Base-by-base conservation (phyloP, 1,140 invertebrate genomes). In the Drosophila busckii region DNA sequence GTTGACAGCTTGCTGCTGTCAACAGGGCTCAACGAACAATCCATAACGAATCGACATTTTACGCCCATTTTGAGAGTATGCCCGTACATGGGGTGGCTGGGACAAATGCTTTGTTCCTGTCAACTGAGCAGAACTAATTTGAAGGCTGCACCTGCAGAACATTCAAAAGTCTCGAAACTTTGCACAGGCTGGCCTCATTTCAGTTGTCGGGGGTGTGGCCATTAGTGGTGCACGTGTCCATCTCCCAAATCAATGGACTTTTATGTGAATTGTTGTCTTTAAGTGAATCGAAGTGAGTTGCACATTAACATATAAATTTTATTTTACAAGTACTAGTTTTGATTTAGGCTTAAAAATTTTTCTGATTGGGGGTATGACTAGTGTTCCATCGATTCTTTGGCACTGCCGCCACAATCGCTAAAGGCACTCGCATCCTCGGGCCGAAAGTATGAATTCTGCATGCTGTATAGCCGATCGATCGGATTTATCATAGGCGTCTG, bases 381-480 rank as follows among this genome's bases (percentile, higher is more conserved):
- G 48, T 76, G 71, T 20, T 82, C 75, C 69, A 82, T 60, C 20
- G 70, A 16, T 17, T 85, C 82, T 64, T 85, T 85, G 68, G 56
- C 50, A 22, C 50, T 31, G 32, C 65, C 63, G 16, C 71, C 83
- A 49, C 82, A 84, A 16, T 85, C 85, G 4, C 67, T 58, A 19
- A 82, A 87, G 32, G 73, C 49, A n/a, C 61, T 63, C 37, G 87
- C 40, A 22, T 91, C 90, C 41, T 91, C 90, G 4, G 88, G 89
- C 48, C 91, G 89, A 87, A 92, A 92, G 67, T 91, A 92, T 2
- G 90, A 91, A 61, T 88, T 91, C 69, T 92, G 91, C 91, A 92
- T 92, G 23, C 90, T 91, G 55, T 92, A 91, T 1, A 92, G 82
- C 16, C 90, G 87, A 86, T 92, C 91, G 46, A 92, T 92, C 2